Evolutionary conservation across 2,113 vertebrate genomes (phyloP).

Genomic region (Psophia crepitans): DNA sequence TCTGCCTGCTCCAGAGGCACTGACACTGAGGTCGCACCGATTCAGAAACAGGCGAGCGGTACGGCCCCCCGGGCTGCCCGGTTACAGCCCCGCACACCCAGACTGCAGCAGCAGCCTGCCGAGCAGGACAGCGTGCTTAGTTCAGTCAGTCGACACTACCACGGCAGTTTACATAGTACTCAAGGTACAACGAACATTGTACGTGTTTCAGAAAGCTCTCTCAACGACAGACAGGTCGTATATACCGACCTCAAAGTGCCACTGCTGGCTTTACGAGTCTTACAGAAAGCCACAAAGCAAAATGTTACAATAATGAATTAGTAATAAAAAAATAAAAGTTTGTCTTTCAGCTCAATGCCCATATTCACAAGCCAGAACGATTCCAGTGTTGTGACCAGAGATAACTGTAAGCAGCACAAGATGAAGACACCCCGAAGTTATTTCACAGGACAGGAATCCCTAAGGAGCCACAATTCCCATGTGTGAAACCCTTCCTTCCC

Average conservation of each 20-base stretch:
- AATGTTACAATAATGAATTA: too few relatives aligned
- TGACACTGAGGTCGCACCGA: neutral
- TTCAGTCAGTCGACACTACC: neutral
- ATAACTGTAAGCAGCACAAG: neutral
- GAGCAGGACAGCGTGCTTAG: neutral
- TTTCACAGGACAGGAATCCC: neutral
- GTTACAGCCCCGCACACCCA: neutral
- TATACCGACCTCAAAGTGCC: neutral
- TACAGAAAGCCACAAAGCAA: neutral
- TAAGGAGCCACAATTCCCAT: neutral
- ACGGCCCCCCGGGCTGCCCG: neutral
- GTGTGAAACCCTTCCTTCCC: neutral
- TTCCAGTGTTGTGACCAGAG: rapidly evolving
- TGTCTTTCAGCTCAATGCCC: neutral
- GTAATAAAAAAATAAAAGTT: neutral
- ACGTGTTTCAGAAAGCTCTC: neutral
- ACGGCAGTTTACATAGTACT: neutral
- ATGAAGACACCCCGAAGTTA: neutral
- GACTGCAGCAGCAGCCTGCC: neutral
- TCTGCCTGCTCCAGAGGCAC: neutral
- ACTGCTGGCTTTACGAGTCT: neutral
- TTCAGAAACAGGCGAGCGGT: neutral
- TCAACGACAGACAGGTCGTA: too few relatives aligned
- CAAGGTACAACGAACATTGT: neutral
- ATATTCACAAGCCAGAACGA: neutral